Base-by-base conservation (phyloP, 2,797 vertebrate genomes). In the Dipus sagitta region DNA sequence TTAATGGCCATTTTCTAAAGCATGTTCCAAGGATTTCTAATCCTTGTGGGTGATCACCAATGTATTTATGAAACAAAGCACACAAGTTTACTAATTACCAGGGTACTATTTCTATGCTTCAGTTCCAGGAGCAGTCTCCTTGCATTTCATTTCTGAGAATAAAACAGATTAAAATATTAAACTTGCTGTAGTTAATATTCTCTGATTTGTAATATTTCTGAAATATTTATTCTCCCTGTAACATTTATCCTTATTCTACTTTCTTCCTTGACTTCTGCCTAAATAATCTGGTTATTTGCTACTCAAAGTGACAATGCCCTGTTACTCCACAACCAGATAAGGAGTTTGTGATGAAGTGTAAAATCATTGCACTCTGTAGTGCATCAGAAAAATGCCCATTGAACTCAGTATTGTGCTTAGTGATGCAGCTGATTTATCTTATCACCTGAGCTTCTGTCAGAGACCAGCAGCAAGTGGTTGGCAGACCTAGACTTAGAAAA, bases 221-320 rank as follows among this genome's bases (percentile, higher is more conserved):
- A 90, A 86, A 65, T 74, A n/a, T 76, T 89, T 1, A 13, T 88
- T 88, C 3, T 54, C 7, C 9, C 6, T 28, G 11, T 6, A 64
- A 82, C 10, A 23, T 54, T 82, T 68, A 21, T 60, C n/a, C 6
- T 42, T 1, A 58, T 13, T 79, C 26, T 71, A 62, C 18, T 81
- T 64, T 76, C 32, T 64, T 70, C 10, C 91, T 47, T 84, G 79
- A 75, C 15, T 74, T 88, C n/a, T 91, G 32, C 32, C 68, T 86
- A 82, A 80, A 65, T 79, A 72, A 83, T 71, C 34, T 42, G 42
- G 26, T 68, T 8, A 0, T 91, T n/a, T 90, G 12, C 9, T 84
- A 20, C 38, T 67, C n/a, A 76, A 79, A 21, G 1, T 76, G 28
- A 13, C 13, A 18, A 6, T 18, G 20, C 8, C 38, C 8, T 28